Percentiles rank a stretch among this genome's conserved stretches.
Evolutionary conservation across 1,140 invertebrate genomes (phyloP).

Genomic region (Carposina sasakii): DNA sequence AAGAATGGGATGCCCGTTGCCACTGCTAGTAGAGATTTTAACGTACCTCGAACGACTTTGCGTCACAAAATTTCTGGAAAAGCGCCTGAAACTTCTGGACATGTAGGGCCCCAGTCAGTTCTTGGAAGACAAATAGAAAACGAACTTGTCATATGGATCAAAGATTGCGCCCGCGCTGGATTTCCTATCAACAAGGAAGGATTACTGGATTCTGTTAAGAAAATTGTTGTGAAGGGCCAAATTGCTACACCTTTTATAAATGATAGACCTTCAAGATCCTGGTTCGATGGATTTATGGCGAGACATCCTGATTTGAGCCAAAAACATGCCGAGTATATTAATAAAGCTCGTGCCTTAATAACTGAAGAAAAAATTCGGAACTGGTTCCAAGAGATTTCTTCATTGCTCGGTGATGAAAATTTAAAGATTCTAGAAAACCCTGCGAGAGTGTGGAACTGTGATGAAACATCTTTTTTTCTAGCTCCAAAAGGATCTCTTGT

Average conservation of each 20-base stretch:
- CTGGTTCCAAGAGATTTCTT: slow-evolving; percentile 27
- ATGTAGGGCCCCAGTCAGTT: slow-evolving; percentile 18
- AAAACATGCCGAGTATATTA: slow-evolving; percentile 29
- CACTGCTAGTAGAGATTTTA: too few relatives aligned
- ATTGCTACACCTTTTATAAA: slow-evolving; percentile 14
- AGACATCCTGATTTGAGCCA: slow-evolving; percentile 23
- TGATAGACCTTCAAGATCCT: slow-evolving; percentile 24
- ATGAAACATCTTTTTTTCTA: slow-evolving; percentile 41
- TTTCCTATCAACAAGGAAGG: slow-evolving; percentile 31
- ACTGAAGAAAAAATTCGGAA: slow-evolving; percentile 26
- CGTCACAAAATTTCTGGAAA: slow-evolving; percentile 3
- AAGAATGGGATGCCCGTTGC: too few relatives aligned
- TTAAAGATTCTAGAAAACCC: slow-evolving; percentile 23
- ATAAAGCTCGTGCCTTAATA: slow-evolving; percentile 20
- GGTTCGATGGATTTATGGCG: slow-evolving; percentile 29
- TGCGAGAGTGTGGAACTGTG: slow-evolving; percentile 31
- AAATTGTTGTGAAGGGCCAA: slow-evolving; percentile 18
- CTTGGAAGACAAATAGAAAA: slow-evolving; percentile 21
- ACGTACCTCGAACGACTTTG: not conserved
- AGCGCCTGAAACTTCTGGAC: slow-evolving; percentile 2
- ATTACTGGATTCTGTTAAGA: slow-evolving; percentile 27
- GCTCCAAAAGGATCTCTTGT: slow-evolving; percentile 34
- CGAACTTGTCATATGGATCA: slow-evolving; percentile 14
- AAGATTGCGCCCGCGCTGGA: slow-evolving; percentile 18
- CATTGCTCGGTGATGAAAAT: slow-evolving; percentile 20